A percentile compares a stretch with the other conserved stretches of the same genome.
Conservation (phyloP, 2,888 invertebrate species). For the Cosmia trapezina region DNA sequence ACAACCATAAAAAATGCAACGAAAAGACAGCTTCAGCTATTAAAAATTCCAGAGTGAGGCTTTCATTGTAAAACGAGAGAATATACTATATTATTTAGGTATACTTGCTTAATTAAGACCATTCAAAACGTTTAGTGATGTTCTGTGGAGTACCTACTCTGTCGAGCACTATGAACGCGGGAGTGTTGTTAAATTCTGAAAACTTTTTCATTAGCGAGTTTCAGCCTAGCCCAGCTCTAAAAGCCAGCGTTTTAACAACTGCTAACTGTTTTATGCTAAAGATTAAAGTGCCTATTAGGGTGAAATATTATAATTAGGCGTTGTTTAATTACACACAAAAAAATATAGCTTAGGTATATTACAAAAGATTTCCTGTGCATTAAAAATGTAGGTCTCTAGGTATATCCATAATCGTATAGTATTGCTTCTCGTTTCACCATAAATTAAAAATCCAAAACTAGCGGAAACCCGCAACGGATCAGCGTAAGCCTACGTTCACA, state of each 20-base stretch:
- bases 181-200: constrained; percentile 40
- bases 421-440: background rate
- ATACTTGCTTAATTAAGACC: constrained; percentile 17
- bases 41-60: background rate
- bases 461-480: background rate
- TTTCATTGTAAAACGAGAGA: constrained; percentile 3
- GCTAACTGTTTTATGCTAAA: constrained; percentile 36
- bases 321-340: too few relatives aligned
- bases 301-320: too few relatives aligned
- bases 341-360: too few relatives aligned
- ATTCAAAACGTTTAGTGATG: constrained; percentile 37
- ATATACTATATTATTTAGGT: background rate
- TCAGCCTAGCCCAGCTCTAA: constrained; percentile 40
- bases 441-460: background rate
- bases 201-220: constrained; percentile 57
- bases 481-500: too few relatives aligned
- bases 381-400: background rate
- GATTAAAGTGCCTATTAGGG: constrained; percentile 26
- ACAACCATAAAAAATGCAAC: background rate
- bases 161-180: constrained; percentile 17
- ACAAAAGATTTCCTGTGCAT: background rate
- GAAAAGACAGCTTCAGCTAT: background rate
- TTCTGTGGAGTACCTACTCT: constrained; percentile 31
- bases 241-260: constrained; percentile 43
- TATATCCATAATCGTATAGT: background rate